phyloP scores from a whole-genome alignment of 2,113 vertebrate species.

The Heptranchias perlo region DNA sequence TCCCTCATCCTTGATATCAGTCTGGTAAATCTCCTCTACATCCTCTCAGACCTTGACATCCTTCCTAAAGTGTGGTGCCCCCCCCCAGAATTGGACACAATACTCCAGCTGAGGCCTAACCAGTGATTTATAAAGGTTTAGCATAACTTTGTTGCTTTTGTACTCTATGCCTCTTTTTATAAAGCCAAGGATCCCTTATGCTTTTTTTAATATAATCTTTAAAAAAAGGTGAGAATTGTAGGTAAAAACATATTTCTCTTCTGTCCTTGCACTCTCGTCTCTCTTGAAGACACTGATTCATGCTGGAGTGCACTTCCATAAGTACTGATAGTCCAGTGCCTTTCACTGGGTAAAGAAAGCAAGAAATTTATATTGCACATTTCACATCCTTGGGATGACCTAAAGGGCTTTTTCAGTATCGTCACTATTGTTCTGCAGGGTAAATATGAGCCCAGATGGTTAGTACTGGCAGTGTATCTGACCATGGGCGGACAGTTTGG shows the following conservation, averaged over 20 bases:
- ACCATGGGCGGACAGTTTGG: not conserved
- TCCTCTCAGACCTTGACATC: not conserved
- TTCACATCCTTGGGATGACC: not conserved
- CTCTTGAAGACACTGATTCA: not conserved
- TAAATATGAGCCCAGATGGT: too few relatives aligned
- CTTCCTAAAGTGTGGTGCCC: not conserved
- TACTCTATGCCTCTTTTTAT: not conserved
- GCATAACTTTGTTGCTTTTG: not conserved
- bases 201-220: not conserved
- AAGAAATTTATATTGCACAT: not conserved
- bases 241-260: not conserved
- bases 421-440: not conserved
- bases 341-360: not conserved
- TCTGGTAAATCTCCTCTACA: not conserved
- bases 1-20: not conserved
- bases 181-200: not conserved
- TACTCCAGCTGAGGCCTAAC: not conserved
- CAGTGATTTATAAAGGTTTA: not conserved
- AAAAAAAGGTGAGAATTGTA: not conserved
- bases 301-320: not conserved
- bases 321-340: not conserved
- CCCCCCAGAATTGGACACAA: not conserved
- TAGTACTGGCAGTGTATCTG: not conserved
- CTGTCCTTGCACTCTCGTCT: not conserved
- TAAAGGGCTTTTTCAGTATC: too few relatives aligned